Conservation (phyloP, 2,888 invertebrate genomes). For the Oligia latruncula region DNA sequence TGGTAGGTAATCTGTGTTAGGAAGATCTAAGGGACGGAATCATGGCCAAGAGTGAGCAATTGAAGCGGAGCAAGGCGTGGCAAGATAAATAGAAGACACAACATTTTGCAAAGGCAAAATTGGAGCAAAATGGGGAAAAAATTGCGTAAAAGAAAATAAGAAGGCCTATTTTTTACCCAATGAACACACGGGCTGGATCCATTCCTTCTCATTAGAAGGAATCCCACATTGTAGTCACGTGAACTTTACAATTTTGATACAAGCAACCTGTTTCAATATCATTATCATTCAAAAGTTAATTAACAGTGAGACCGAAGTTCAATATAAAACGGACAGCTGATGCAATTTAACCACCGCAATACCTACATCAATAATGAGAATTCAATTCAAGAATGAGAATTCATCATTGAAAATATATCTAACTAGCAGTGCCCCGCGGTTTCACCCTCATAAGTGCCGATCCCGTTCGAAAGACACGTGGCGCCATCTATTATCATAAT, state of each 20-base stretch:
- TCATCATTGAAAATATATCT: background rate
- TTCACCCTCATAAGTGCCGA: too few species aligned
- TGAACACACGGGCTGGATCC: too few species aligned
- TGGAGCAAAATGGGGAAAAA: too few species aligned
- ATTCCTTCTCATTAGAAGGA: too few species aligned
- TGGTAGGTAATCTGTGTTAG: background rate
- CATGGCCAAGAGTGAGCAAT: background rate
- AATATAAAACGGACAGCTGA: slow-evolving; percentile 8
- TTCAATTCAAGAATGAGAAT: background rate
- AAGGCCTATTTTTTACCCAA: too few species aligned
- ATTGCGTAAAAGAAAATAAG: background rate
- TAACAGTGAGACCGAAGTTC: background rate
- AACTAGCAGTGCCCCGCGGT: too few species aligned
- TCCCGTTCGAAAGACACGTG: too few species aligned
- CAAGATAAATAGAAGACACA: background rate
- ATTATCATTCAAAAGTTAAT: slow-evolving; percentile 5
- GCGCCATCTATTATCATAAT: too few species aligned
- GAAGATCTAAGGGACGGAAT: background rate
- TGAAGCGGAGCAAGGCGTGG: background rate
- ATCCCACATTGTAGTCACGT: background rate
- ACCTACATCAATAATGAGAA: background rate
- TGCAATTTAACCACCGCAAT: background rate
- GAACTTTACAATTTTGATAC: slow-evolving; percentile 9
- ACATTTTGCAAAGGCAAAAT: too few species aligned
- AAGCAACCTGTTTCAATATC: background rate